Evolutionary conservation across 2,797 vertebrate species (phyloP), one percentile per base, ranked within the genome.

Genomic region (Sebastes oblongus): DNA sequence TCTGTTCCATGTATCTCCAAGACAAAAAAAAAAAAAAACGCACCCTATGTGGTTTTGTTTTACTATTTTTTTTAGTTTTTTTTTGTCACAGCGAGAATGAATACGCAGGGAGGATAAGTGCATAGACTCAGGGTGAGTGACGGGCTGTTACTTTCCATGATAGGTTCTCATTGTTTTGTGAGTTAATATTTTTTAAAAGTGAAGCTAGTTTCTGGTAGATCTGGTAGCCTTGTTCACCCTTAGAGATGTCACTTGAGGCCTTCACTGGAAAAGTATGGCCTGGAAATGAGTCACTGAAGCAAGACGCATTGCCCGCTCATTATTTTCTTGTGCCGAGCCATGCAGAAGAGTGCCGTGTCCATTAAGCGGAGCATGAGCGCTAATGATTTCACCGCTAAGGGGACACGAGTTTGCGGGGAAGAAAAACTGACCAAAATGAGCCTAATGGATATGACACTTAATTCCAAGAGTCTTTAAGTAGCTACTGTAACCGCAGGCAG

Each of bases 101-200:
- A 58, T 59, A 75, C 68, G 34, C 64, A 73, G 46, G 66, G 52
- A 70, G 60, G 29, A 78, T 52, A 25, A 52, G 78, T 77, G 80
- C 84, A 77, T 71, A 81, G 87, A 89, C 92, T 93, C 91, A 90
- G 89, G 91, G 85, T 75, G 83, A 83, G 69, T 82, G 82, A 83
- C 75, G 78, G 78, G 75, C 73, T 80, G 61, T 89, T 89, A 72
- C 78, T 77, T 88, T 85, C 60, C 81, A 70, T 75, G 16, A 68
- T 74, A 58, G 8, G 29, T 85, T 86, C 16, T 81, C n/a, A 46
- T 72, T 74, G 36, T 79, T 83, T 76, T 71, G 20, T 77, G 32
- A 55, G 24, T 54, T 71, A 11, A 39, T 70, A 86, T 67, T 70
- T 79, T 59, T 52, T 52, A 10, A 11, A 74, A 62, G 50, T 50